Base-by-base conservation (phyloP, 2,888 invertebrate genomes). In the Mythimna vitellina region DNA sequence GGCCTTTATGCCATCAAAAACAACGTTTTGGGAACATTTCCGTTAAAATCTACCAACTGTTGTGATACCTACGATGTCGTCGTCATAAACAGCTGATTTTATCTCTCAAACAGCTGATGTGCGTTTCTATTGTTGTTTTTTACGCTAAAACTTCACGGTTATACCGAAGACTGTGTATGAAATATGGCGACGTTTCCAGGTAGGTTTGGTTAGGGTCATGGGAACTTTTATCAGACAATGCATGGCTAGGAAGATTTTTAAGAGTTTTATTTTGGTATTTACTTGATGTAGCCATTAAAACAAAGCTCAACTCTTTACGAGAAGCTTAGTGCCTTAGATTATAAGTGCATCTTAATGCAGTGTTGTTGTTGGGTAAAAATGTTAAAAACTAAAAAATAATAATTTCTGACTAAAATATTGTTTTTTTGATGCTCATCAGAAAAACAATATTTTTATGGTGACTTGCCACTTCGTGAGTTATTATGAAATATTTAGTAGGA, bases 61-160 rank as follows among this genome's bases (percentile, higher is more conserved):
- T 64, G 57, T 73, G 29, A 49, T 53, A 22, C 10, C 38, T 60
- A 60, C 42, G 46, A 4, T 54, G 51, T 63, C 53, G 69, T 51
- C 58, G 56, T 57, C 54, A 65, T 66, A 68, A 80, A 73, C 76
- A 73, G 68, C 72, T 67, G 84, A 84, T 84, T 66, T 64, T 61
- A 81, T 84, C 80, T 84, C 82, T 76, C 17, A 60, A 80, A 76
- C 73, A 80, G 75, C 68, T 76, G 82, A 84, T 76, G 65, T 73
- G 61, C 72, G 76, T 71, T 76, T 49, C 73, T 46, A 81, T 84
- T 84, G 83, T 83, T 58, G 62, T 73, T 75, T 75, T 73, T 76
- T 54, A 57, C 25, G 64, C 17, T 32, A 60, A 71, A 73, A 67
- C 65, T 75, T 78, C 67, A 80, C 64, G 67, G 73, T 65, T 56